These are phyloP conservation scores for Psittacula derbiana DNA, from an alignment of 2,797 vertebrate species.

Conservation along the genomic window DNA sequence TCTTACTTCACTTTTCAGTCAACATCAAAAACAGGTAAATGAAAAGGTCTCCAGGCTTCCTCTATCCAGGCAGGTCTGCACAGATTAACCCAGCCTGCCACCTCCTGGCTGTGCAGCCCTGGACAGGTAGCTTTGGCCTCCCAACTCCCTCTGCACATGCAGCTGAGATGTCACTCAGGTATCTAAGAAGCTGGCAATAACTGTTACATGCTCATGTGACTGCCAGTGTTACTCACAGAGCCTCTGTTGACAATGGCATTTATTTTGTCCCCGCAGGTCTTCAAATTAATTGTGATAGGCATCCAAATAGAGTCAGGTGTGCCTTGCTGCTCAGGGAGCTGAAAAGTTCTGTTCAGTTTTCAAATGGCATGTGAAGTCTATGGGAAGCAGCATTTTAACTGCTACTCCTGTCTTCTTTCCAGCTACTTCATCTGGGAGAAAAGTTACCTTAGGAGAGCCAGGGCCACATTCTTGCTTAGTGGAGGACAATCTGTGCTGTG, in stretches of 20 bases:
- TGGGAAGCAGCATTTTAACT: not conserved
- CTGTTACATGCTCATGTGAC: rapidly evolving
- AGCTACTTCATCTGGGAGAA: not conserved
- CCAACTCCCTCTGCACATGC: no score
- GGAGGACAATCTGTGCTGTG: rapidly evolving
- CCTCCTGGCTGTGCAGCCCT: not conserved
- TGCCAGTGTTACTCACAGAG: rapidly evolving
- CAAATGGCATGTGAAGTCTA: not conserved
- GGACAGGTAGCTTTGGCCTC: not conserved
- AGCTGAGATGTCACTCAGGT: not conserved
- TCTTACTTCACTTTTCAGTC: not conserved
- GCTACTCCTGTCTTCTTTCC: not conserved
- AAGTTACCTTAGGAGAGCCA: not conserved
- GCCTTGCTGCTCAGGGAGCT: not conserved
- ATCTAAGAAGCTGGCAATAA: not conserved
- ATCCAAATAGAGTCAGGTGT: not conserved
- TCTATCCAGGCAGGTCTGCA: rapidly evolving
- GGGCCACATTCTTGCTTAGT: rapidly evolving
- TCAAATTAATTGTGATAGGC: not conserved
- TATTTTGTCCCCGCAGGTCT: not conserved
- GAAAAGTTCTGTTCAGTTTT: not conserved
- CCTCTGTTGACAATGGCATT: not conserved
- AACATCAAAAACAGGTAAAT: not conserved
- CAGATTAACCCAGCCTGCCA: not conserved
- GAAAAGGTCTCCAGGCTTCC: not conserved